These are phyloP conservation scores for Distichodus sexfasciatus DNA, from an alignment of 2,797 vertebrate species.

Conservation along the genomic window DNA sequence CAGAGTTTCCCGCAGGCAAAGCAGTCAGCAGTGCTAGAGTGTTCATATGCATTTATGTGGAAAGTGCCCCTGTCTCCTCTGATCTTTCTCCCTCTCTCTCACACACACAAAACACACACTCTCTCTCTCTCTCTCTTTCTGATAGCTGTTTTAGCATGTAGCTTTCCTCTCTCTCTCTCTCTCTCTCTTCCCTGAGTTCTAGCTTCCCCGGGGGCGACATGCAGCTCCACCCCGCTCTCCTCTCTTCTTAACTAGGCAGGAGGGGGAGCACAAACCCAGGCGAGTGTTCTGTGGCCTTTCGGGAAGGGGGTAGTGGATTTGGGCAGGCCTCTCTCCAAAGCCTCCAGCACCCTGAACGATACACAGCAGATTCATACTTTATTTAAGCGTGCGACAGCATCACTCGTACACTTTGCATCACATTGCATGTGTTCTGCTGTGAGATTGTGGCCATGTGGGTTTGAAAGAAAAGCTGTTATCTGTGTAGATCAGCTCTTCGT, in stretches of 20 bases:
- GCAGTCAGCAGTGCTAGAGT: slow-evolving; percentile 4
- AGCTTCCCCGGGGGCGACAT: not conserved
- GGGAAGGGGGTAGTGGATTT: too few species aligned
- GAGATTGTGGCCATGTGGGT: not conserved
- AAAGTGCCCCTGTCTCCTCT: slow-evolving; percentile 58
- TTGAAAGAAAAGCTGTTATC: slow-evolving; percentile 9
- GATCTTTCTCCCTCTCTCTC: slow-evolving; percentile 23
- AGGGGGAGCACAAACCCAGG: not conserved
- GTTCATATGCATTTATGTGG: slow-evolving; percentile 56
- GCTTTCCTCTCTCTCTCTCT: slow-evolving; percentile 48
- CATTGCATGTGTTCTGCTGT: slow-evolving; percentile 45
- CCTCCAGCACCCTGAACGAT: not conserved
- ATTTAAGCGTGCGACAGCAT: slow-evolving; percentile 63
- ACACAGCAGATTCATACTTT: slow-evolving; percentile 65
- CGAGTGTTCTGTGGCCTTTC: not conserved
- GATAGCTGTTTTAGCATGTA: slow-evolving; percentile 2
- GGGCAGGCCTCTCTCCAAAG: not conserved
- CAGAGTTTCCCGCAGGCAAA: not conserved
- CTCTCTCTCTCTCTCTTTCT: slow-evolving; percentile 32
- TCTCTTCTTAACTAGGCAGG: not conserved
- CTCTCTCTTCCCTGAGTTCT: slow-evolving; percentile 50
- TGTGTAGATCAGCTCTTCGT: not conserved
- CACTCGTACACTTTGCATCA: slow-evolving; percentile 56
- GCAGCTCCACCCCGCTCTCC: not conserved
- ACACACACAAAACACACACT: slow-evolving; percentile 15